phyloP scores from a whole-genome alignment of 1,140 invertebrate species.

The Acromyrmex heyeri region DNA sequence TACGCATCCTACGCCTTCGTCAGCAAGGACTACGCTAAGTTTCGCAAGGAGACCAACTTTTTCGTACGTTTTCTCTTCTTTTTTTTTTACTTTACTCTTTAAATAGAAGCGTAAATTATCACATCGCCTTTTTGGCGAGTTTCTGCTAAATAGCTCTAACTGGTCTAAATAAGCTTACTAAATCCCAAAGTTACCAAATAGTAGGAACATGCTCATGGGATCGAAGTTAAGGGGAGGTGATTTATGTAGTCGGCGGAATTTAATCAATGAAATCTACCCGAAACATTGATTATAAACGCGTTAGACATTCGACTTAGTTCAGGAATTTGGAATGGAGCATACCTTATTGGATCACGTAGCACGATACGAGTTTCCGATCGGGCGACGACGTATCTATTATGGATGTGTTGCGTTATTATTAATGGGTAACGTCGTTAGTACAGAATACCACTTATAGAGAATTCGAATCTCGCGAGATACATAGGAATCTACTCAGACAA shows the following conservation, averaged over 20 bases:
- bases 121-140: not conserved
- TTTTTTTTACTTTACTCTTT: not conserved
- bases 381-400: slow-evolving; percentile 57
- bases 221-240: slow-evolving; percentile 40
- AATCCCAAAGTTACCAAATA: slow-evolving; percentile 41
- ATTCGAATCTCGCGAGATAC: slow-evolving; percentile 50
- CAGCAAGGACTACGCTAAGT: slow-evolving; percentile 87
- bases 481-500: slow-evolving; percentile 54
- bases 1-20: slow-evolving; percentile 87
- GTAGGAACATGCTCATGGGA: slow-evolving; percentile 30
- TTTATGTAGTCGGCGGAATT: slow-evolving; percentile 62
- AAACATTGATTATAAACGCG: slow-evolving; percentile 62
- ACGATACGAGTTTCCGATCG: slow-evolving; percentile 54
- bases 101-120: not conserved
- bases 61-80: slow-evolving; percentile 76
- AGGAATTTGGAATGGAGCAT: slow-evolving; percentile 44
- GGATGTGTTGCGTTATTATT: slow-evolving; percentile 55
- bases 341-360: slow-evolving; percentile 53
- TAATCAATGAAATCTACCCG: slow-evolving; percentile 57
- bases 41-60: slow-evolving; percentile 86
- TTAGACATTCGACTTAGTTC: slow-evolving; percentile 57
- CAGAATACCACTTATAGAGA: slow-evolving; percentile 56
- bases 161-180: slow-evolving; percentile 13
- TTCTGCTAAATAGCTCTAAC: not conserved
- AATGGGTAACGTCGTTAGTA: slow-evolving; percentile 48